A percentile compares a stretch with the other conserved stretches of the same genome.
Conservation (phyloP, 2,888 invertebrate species). For the Mactromeris polynyma region DNA sequence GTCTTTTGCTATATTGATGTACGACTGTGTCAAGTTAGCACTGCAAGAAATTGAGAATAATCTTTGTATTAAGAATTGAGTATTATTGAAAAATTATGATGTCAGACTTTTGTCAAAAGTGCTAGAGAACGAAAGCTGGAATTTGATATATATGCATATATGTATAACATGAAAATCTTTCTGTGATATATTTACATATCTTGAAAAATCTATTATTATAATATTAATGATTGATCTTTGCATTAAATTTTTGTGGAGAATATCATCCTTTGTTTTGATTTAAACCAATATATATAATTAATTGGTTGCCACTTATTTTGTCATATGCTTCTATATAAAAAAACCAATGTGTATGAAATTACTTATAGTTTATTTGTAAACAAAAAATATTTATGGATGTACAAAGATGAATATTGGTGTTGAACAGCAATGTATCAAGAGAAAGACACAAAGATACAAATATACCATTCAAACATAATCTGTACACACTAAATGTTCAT, state of each 20-base stretch:
- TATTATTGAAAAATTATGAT: neutral
- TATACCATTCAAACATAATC: neutral
- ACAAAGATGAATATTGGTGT: too few relatives aligned
- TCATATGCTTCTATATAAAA: too few relatives aligned
- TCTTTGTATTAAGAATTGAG: neutral
- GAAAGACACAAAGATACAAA: neutral
- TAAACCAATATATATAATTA: neutral
- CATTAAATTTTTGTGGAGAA: constrained; percentile 5
- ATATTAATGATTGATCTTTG: constrained; percentile 7
- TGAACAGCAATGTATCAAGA: too few relatives aligned
- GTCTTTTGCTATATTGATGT: neutral
- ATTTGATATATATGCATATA: neutral
- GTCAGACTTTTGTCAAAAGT: neutral
- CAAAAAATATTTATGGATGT: too few relatives aligned
- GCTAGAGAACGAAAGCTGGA: neutral
- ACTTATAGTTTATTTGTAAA: too few relatives aligned
- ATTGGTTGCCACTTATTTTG: too few relatives aligned
- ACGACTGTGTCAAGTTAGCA: too few relatives aligned
- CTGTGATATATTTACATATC: neutral
- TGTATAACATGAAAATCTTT: neutral
- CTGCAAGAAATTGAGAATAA: too few relatives aligned
- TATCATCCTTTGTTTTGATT: neutral
- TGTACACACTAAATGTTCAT: neutral
- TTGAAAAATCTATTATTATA: neutral
- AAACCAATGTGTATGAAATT: too few relatives aligned